Evolutionary conservation across 2,797 vertebrate species (phyloP), one percentile per base, ranked within the genome.

Genomic region (Megalops cyprinoides): DNA sequence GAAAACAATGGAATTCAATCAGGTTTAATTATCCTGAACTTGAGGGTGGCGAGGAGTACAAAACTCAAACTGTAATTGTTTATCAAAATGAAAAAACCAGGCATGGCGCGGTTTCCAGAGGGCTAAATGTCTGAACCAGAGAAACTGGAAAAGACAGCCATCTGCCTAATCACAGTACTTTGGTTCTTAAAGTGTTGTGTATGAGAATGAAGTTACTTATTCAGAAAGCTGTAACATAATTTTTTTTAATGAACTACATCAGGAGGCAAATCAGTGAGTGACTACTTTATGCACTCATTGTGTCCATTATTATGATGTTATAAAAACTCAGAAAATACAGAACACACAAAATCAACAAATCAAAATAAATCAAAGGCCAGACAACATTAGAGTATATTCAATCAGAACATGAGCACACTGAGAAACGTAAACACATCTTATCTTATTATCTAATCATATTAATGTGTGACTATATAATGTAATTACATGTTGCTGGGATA

Each of bases 1-100:
- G 77, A 81, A 88, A 84, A 87, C 79, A 85, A 75, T 77, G 56
- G 79, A 83, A 83, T 76, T 74, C 25, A 82, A 77, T 81, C 75
- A 60, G 42, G 71, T 28, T 80, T 49, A 74, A 82, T 83, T 80
- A 84, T 56, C 77, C 20, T 46, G 7, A 20, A 58, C 44, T 55
- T 58, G 23, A 80, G 44, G 42, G 56, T n/a, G 23, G n/a, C n/a
- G 18, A 18, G 31, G n/a, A n/a, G 5, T n/a, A 58, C 55, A n/a
- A 58, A 5, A 25, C 55, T 58, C 4, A 58, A 34, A 76, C 48
- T 42, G 51, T 34, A 15, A 37, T 53, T 28, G 51, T 20, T 51
- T 76, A 53, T 53, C n/a, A 53, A 76, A 81, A 48, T 67, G 37
- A 23, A 60, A 74, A 23, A 74, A 23, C 31, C 73, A 49, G 25